Conservation (phyloP, 2,113 vertebrate species). For the Ciconia boyciana region DNA sequence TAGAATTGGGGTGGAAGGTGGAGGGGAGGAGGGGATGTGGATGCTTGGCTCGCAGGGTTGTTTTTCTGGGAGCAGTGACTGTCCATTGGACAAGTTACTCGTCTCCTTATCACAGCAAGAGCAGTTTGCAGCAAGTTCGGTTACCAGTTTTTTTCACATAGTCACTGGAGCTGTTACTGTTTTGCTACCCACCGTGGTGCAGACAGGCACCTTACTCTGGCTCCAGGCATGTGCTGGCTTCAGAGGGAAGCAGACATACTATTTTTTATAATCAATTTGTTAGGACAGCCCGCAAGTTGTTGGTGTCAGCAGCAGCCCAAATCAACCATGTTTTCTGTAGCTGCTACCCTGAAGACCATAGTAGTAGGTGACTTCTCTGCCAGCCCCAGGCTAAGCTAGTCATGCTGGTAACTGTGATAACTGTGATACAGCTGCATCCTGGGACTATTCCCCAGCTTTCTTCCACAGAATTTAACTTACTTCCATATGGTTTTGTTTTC, state of each 20-base stretch:
- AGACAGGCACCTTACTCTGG: background rate
- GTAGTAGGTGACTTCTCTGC: background rate
- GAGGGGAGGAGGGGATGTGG: background rate
- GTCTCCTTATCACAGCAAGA: background rate
- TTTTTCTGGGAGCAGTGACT: background rate
- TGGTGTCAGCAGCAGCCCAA: background rate
- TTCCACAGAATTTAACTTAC: background rate
- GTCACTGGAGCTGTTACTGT: background rate
- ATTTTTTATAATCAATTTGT: background rate
- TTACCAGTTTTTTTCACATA: background rate
- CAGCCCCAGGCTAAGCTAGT: background rate
- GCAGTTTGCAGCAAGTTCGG: background rate
- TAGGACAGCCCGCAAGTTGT: background rate
- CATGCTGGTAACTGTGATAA: background rate
- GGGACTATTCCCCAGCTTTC: background rate
- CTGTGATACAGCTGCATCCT: background rate
- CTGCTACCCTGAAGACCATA: background rate
- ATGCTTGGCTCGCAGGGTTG: rapidly evolving
- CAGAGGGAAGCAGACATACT: background rate
- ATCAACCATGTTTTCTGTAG: background rate
- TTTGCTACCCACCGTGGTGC: background rate
- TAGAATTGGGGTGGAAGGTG: background rate
- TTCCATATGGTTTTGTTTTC: background rate
- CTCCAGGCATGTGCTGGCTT: background rate
- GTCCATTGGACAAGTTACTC: background rate